A percentile compares a stretch with the other conserved stretches of the same genome.
Conservation (phyloP, 2,113 vertebrate species). For the Cinclus cinclus region DNA sequence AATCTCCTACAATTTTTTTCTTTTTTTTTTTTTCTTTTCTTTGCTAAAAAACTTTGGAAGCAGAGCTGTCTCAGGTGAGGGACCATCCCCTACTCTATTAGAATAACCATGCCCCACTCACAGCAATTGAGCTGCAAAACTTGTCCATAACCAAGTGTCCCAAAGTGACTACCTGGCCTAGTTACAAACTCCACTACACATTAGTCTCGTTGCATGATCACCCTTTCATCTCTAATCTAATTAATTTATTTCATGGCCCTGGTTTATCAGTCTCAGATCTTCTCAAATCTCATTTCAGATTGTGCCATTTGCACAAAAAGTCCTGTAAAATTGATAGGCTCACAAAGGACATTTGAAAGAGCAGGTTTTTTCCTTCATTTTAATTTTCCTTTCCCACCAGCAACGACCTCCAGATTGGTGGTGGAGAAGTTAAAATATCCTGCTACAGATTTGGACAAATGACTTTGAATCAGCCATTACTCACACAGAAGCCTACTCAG, state of each 20-base stretch:
- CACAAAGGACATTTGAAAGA: neutral
- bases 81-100: neutral
- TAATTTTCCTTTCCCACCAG: neutral
- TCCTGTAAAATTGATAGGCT: neutral
- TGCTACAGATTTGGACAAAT: neutral
- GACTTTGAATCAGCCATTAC: neutral
- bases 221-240: slow-evolving; percentile 56
- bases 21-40: neutral
- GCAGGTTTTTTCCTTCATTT: neutral
- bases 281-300: slow-evolving; percentile 18
- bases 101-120: neutral
- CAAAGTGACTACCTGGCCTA: slow-evolving; percentile 52
- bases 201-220: slow-evolving; percentile 19
- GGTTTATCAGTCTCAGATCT: neutral
- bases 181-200: slow-evolving; percentile 49
- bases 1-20: neutral
- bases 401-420: neutral
- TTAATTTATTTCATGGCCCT: slow-evolving; percentile 53
- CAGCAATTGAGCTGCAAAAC: slow-evolving; percentile 3
- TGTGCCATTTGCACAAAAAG: neutral
- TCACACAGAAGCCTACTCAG: neutral
- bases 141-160: neutral
- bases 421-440: neutral
- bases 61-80: neutral
- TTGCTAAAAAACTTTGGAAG: neutral